These are phyloP conservation scores for Siniperca chuatsi DNA, from an alignment of 2,113 vertebrate species.

Conservation along the genomic window DNA sequence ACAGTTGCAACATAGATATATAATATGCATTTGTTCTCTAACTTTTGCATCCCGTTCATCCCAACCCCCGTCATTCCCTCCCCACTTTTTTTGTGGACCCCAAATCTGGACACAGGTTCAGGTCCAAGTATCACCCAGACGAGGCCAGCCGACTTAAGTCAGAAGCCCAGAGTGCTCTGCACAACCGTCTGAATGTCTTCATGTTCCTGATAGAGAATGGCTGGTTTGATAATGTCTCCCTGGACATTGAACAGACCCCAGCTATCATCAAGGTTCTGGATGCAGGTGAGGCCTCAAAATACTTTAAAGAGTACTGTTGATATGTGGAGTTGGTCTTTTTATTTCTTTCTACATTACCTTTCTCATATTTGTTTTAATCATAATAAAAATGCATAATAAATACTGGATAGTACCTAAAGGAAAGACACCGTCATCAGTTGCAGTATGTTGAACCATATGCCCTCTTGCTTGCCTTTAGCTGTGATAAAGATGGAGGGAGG, in stretches of 20 bases:
- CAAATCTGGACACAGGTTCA: constrained; percentile 86
- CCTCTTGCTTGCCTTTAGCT: constrained; percentile 75
- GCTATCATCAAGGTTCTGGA: constrained; percentile 92
- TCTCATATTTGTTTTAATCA: not conserved
- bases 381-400: not conserved
- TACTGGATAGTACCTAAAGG: not conserved
- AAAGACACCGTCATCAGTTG: not conserved
- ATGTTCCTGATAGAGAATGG: constrained; percentile 89
- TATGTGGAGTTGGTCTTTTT: not conserved
- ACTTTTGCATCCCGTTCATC: constrained; percentile 66
- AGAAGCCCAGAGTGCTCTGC: constrained; percentile 87
- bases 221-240: constrained; percentile 89
- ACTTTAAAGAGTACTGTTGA: not conserved
- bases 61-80: constrained; percentile 55
- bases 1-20: constrained; percentile 10
- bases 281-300: constrained; percentile 79
- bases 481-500: constrained; percentile 98
- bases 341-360: not conserved
- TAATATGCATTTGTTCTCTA: constrained; percentile 61
- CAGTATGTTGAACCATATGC: not conserved
- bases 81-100: constrained; percentile 54
- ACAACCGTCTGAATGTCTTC: constrained; percentile 89
- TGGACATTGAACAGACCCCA: constrained; percentile 91
- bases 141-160: constrained; percentile 89
- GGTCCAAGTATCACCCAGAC: constrained; percentile 95